phyloP scores from a whole-genome alignment of 2,113 vertebrate species.

The Pseudolaguvia tuberculata region DNA sequence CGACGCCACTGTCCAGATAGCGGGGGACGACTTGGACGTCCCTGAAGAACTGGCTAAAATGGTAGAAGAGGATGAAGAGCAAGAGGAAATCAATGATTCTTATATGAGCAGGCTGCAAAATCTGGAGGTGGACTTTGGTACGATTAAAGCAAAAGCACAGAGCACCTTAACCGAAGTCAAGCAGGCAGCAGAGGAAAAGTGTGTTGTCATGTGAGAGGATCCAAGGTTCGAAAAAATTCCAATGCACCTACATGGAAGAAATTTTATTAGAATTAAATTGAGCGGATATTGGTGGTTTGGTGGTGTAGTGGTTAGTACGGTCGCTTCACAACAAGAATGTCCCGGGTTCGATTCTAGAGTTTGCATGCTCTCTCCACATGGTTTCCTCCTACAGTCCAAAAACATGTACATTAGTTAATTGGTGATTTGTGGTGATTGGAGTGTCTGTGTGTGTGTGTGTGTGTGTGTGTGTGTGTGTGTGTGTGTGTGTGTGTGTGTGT shows the following conservation, averaged over 20 bases:
- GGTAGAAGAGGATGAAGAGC: slow-evolving; percentile 67
- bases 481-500: no score
- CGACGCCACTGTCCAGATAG: slow-evolving; percentile 64
- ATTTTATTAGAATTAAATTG: no score
- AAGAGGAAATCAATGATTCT: slow-evolving; percentile 60
- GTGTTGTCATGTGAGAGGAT: slow-evolving; percentile 44
- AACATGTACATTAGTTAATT: no score
- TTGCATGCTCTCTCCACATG: no score
- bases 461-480: no score
- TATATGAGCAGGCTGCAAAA: slow-evolving; percentile 63
- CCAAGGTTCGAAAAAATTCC: neutral
- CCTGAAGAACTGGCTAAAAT: slow-evolving; percentile 68
- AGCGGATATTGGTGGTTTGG: no score
- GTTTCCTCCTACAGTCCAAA: no score
- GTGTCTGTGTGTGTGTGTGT: no score
- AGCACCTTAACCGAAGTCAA: slow-evolving; percentile 53
- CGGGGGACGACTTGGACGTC: slow-evolving; percentile 60
- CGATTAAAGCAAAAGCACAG: slow-evolving; percentile 60
- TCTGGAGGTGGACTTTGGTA: slow-evolving; percentile 60
- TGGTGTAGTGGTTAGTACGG: no score
- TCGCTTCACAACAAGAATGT: no score
- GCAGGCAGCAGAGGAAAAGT: slow-evolving; percentile 56
- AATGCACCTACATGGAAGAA: neutral
- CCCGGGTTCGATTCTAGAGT: no score
- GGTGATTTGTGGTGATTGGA: no score